Conservation (phyloP, 2,888 invertebrate genomes). For the Temnothorax ravouxi region DNA sequence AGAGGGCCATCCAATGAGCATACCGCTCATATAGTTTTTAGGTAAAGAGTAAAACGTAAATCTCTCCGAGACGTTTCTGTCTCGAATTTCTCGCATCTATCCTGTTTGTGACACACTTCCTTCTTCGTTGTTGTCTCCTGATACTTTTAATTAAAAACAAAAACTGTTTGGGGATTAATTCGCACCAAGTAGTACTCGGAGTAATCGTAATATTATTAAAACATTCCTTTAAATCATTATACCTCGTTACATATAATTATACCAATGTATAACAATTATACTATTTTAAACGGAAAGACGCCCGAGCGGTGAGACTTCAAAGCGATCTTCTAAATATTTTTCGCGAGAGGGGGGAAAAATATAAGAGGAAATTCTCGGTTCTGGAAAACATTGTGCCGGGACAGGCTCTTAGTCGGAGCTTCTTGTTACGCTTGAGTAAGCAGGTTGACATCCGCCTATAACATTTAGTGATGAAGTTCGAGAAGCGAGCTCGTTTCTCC, state of each 20-base stretch:
- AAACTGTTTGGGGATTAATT: neutral
- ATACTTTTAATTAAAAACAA: neutral
- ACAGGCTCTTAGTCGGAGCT: conserved; percentile 52
- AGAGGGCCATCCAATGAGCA: too few species aligned
- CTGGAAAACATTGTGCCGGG: conserved; percentile 66
- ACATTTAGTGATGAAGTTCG: conserved; percentile 70
- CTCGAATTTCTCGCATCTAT: neutral
- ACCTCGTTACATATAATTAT: neutral
- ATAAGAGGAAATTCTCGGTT: neutral
- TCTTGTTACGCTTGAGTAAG: conserved; percentile 72
- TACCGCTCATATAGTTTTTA: too few species aligned
- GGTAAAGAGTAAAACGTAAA: neutral
- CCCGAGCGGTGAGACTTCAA: conserved; percentile 4
- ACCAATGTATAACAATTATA: neutral
- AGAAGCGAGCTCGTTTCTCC: neutral
- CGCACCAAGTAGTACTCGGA: neutral
- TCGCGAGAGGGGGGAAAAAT: neutral
- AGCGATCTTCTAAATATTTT: neutral
- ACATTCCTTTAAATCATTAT: neutral
- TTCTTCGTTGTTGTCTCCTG: neutral
- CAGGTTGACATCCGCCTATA: conserved; percentile 77
- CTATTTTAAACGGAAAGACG: neutral
- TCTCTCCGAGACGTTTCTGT: neutral
- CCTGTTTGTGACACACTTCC: too few species aligned
- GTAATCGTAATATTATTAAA: neutral